Evolutionary conservation across 2,113 vertebrate genomes (phyloP), one percentile per base, ranked within the genome.

Genomic region (Craseonycteris thonglongyai): DNA sequence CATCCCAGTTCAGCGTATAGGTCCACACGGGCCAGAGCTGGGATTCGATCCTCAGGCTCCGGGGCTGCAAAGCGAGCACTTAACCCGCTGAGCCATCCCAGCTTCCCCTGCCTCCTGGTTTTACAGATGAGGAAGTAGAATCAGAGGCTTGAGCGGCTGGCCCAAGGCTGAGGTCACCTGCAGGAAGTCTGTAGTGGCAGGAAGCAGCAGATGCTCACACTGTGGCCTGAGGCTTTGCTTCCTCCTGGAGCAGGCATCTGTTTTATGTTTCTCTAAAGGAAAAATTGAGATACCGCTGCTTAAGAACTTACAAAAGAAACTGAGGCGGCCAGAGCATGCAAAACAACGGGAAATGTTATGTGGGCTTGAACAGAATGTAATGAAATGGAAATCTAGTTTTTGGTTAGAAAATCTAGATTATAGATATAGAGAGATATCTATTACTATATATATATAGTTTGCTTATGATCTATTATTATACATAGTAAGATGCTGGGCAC

Each of bases 181-280:
- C 51, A 66, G 89, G 75, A 86, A 86, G 45, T 59, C 66, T 47
- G 58, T 6, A 16, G 42, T 10, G 76, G 56, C 66, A 91, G 78
- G 42, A 72, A 66, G 83, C 72, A 84, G 86, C 30, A 15, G 3
- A 69, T 16, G 56, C 21, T 78, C 3, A 38, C n/a, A 75, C 85
- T 16, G 8, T 6, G 6, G 75, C 28, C 66, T 0, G 2, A 92
- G 16, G 35, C 35, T 72, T 88, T 69, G 19, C 26, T 72, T 80
- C 63, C 59, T 92, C 49, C 35, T 54, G n/a, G 56, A 92, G 38
- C 22, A 24, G 21, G 4, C 72, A 30, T 91, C 90, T 95, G 87
- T 54, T 91, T 93, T 91, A 12, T 91, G 63, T 94, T 83, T 87
- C 88, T 76, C 69, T 93, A 58, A 69, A 85, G 61, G 90, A 59